Base-by-base conservation (phyloP, 2,888 invertebrate species). In the Scaptodrosophila latifasciaeformis region DNA sequence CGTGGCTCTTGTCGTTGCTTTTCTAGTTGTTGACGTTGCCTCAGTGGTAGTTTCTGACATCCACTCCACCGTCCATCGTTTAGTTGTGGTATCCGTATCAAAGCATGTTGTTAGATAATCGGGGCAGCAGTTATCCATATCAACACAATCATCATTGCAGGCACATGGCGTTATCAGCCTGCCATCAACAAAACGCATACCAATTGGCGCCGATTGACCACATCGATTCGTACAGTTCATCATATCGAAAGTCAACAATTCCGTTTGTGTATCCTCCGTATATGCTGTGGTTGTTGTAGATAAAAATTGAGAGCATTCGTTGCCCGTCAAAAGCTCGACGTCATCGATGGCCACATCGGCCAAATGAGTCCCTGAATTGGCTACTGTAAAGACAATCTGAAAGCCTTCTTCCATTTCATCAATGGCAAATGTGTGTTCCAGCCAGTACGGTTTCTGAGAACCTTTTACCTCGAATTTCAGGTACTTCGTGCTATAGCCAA, bases 321-420 rank as follows among this genome's bases (percentile, higher is more conserved):
- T 62, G 24, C 81, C 83, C 27, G 89, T 89, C 21, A 91, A 86
- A 24, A 95, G 86, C 5, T 89, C 88, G 0, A 95, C 90, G 81
- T 96, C 95, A 67, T 96, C 95, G 10, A 95, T 89, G 0, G 95
- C 95, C 29, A 93, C 92, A 79, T 95, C 94, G 49, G 93, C 93
- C 5, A 91, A 89, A 62, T 90, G 92, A 17, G 89, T 89, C 0
- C 71, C 66, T 0, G 93, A 93, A 24, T 92, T 87, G 0, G 92
- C 88, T 0, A 92, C 94, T 82, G 94, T 93, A 39, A 96, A 89
- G 2, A 94, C 87, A 19, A 96, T 91, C 92, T 95, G 86, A 45
- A 88, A 85, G 31, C 88, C 67, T 88, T 88, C 44, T 69, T 70
- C 1, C 88, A 86, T 27, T 84, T 82, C 9, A 78, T 86, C 49